These are phyloP conservation scores for Bombus huntii DNA, from an alignment of 1,140 invertebrate species.

Conservation along the genomic window DNA sequence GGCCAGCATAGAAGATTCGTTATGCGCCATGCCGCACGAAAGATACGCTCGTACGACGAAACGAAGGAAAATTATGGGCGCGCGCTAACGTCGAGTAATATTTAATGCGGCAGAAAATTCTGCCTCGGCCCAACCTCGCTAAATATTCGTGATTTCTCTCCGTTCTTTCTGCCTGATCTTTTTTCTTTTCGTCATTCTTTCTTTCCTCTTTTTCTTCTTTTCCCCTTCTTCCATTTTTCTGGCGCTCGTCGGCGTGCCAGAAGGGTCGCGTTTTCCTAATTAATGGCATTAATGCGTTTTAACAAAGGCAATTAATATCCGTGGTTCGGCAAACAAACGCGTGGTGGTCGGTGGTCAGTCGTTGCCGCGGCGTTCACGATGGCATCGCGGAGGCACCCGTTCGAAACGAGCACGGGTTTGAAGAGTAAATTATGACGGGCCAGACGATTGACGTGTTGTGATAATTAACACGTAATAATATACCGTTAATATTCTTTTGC, in stretches of 20 bases:
- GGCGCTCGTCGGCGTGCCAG: neutral
- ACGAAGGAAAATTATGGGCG: conserved; percentile 50
- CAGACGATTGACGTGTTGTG: conserved; percentile 43
- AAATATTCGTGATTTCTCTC: conserved; percentile 34
- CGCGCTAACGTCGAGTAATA: conserved; percentile 39
- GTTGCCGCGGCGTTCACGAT: neutral
- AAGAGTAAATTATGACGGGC: conserved; percentile 16
- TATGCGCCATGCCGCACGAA: conserved; percentile 25
- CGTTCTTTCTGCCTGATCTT: neutral
- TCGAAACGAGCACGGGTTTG: neutral
- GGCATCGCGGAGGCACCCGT: neutral
- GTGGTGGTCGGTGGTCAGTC: neutral
- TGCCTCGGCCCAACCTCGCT: neutral
- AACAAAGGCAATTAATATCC: conserved; percentile 47
- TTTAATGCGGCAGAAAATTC: conserved; percentile 45
- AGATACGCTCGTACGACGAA: conserved; percentile 46
- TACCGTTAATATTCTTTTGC: conserved; percentile 63
- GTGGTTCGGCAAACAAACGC: neutral
- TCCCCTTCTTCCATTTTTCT: neutral
- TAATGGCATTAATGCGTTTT: conserved; percentile 41
- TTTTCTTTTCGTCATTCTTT: neutral
- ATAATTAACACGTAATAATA: conserved; percentile 62
- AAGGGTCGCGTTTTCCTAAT: conserved; percentile 2
- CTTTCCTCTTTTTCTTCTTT: neutral
- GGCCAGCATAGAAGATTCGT: conserved; percentile 32